phyloP scores from a whole-genome alignment of 2,113 vertebrate genomes.

The Antechinus stuartii region DNA sequence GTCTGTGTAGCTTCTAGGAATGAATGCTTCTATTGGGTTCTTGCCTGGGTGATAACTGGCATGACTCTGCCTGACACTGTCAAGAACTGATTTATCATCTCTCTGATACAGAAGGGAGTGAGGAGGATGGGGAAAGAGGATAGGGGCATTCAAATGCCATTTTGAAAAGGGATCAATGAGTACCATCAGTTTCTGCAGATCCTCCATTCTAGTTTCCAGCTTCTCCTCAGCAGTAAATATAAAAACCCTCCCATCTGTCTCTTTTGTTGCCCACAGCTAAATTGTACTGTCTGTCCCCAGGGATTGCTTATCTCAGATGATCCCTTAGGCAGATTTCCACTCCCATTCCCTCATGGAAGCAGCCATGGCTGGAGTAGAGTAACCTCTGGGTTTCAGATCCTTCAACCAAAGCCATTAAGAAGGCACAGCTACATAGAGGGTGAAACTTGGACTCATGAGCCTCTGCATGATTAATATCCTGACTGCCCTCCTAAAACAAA shows the following conservation, averaged over 20 bases:
- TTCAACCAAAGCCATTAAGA: constrained; percentile 39
- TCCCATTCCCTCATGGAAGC: constrained; percentile 26
- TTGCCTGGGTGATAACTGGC: constrained; percentile 19
- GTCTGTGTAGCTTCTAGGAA: background rate
- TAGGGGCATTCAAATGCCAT: constrained; percentile 9
- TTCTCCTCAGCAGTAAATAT: constrained; percentile 38
- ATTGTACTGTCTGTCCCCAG: constrained; percentile 26
- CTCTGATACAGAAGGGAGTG: background rate
- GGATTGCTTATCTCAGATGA: constrained; percentile 26
- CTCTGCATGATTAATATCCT: constrained; percentile 68
- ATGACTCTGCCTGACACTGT: background rate
- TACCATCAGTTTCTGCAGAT: constrained; percentile 21
- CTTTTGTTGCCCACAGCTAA: constrained; percentile 52
- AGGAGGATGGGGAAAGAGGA: background rate
- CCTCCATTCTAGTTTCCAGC: constrained; percentile 44
- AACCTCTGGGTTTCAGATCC: constrained; percentile 65
- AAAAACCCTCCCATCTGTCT: constrained; percentile 68
- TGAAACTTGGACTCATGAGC: constrained; percentile 67
- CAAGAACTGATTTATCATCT: constrained; percentile 38
- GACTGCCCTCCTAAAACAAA: constrained; percentile 76
- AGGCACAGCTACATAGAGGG: background rate
- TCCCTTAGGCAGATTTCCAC: constrained; percentile 4
- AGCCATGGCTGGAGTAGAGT: background rate
- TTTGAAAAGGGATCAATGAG: constrained; percentile 42
- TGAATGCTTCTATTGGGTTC: background rate